Evolutionary conservation across 2,113 vertebrate species (phyloP).

Genomic region (Platysternon megacephalum): DNA sequence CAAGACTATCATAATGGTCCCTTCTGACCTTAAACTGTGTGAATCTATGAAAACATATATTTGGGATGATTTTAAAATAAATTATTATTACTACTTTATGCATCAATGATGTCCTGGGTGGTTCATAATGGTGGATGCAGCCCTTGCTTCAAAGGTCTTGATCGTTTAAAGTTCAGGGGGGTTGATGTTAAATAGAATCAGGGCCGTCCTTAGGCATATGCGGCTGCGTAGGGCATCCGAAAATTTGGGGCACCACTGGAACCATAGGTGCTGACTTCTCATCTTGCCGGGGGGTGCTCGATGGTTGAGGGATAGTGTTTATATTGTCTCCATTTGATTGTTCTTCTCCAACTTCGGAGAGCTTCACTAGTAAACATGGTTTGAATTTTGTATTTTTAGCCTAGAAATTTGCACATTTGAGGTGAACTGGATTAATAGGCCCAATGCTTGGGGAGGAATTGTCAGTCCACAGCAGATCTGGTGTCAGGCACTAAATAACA

Average conservation of each 20-base stretch:
- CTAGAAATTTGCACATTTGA: not conserved
- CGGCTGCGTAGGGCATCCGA: too few relatives aligned
- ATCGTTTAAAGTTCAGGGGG: not conserved
- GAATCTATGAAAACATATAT: not conserved
- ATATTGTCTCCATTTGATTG: not conserved
- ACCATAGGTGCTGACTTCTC: too few relatives aligned
- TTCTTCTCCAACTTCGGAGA: not conserved
- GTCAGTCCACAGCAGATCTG: too few relatives aligned
- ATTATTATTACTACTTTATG: not conserved
- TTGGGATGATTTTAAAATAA: not conserved
- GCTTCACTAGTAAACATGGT: not conserved
- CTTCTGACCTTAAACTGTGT: not conserved
- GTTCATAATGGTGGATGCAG: not conserved
- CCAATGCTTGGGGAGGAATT: not conserved
- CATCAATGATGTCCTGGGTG: not conserved
- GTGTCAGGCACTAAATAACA: not conserved
- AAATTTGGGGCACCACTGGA: too few relatives aligned
- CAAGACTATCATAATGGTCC: not conserved
- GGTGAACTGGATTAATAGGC: not conserved
- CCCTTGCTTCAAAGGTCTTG: not conserved
- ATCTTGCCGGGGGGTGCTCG: too few relatives aligned
- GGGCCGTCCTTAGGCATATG: too few relatives aligned
- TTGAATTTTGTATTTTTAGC: not conserved
- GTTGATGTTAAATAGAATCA: not conserved
- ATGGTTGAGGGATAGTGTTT: too few relatives aligned